Conservation (phyloP, 2,113 vertebrate species). For the Pseudopipra pipra region DNA sequence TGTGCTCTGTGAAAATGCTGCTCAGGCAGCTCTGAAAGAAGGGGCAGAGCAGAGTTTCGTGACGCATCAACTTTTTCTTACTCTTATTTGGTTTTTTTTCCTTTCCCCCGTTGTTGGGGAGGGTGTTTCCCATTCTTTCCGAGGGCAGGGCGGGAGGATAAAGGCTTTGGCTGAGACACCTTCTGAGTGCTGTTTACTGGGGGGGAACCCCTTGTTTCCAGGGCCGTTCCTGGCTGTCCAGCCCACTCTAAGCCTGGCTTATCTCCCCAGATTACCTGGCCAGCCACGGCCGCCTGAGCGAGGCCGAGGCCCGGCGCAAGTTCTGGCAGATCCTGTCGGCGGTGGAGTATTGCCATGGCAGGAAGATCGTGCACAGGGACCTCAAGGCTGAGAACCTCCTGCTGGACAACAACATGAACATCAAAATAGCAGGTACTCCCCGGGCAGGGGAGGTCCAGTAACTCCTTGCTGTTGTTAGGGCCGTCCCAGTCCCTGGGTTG, state of each 20-base stretch:
- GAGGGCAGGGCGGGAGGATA: background rate
- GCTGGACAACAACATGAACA: conserved; percentile 96
- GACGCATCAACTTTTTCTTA: background rate
- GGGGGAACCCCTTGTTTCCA: background rate
- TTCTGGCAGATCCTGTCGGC: conserved; percentile 98
- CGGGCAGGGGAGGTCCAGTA: background rate
- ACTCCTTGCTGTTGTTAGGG: background rate
- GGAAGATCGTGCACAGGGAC: conserved; percentile 94
- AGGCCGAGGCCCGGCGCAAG: conserved; percentile 91
- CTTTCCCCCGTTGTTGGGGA: background rate
- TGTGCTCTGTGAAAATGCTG: background rate
- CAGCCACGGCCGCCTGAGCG: conserved; percentile 91
- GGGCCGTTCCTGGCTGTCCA: background rate
- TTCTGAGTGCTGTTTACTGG: no score
- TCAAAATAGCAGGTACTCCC: conserved; percentile 94
- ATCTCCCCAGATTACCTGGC: conserved; percentile 89
- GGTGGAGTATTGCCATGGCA: conserved; percentile 93
- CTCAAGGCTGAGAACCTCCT: conserved; percentile 96
- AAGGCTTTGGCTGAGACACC: background rate
- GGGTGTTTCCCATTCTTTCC: background rate
- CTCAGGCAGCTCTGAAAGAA: background rate
- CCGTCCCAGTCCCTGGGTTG: no score
- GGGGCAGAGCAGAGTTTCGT: background rate
- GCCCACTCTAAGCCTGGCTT: background rate
- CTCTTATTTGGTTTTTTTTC: no score